Conservation (phyloP, 2,888 invertebrate genomes). For the Sphaeridia pumilis region DNA sequence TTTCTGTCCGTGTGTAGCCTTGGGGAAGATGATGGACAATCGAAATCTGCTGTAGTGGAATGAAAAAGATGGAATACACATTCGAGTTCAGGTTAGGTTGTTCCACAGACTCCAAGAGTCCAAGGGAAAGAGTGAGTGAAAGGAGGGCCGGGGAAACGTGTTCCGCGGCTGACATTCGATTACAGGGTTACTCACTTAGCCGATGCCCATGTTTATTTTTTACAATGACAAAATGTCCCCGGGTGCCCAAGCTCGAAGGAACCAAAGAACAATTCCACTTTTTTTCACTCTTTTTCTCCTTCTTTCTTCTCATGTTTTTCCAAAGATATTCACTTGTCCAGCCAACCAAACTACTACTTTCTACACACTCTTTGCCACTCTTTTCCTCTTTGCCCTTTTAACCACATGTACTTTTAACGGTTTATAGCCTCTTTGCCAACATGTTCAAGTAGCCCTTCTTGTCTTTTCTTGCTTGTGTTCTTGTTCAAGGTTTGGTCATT, state of each 20-base stretch:
- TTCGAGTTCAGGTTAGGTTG: too few species aligned
- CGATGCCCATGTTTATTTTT: slow-evolving; percentile 20
- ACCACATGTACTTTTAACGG: too few species aligned
- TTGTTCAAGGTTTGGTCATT: too few species aligned
- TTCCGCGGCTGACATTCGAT: slow-evolving; percentile 12
- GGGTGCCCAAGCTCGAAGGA: slow-evolving; percentile 10
- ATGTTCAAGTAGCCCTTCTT: background rate
- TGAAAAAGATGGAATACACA: background rate
- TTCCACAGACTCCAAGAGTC: too few species aligned
- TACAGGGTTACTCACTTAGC: slow-evolving; percentile 17
- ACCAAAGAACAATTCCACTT: slow-evolving; percentile 16
- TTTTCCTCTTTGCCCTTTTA: slow-evolving; percentile 1
- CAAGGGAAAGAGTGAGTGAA: slow-evolving; percentile 6
- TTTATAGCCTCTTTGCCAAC: too few species aligned
- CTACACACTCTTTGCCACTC: background rate
- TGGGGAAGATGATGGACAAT: background rate
- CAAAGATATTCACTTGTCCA: too few species aligned
- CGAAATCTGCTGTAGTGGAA: background rate
- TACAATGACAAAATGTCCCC: slow-evolving; percentile 20
- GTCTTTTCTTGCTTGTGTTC: background rate
- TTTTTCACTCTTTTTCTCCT: slow-evolving; percentile 1
- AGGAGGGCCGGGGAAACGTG: too few species aligned
- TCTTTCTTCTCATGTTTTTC: too few species aligned
- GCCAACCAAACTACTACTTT: too few species aligned
- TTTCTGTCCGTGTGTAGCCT: too few species aligned